Percentiles rank a stretch among this genome's conserved stretches.
phyloP scores from a whole-genome alignment of 1,140 invertebrate genomes.

The Psix sp. region DNA sequence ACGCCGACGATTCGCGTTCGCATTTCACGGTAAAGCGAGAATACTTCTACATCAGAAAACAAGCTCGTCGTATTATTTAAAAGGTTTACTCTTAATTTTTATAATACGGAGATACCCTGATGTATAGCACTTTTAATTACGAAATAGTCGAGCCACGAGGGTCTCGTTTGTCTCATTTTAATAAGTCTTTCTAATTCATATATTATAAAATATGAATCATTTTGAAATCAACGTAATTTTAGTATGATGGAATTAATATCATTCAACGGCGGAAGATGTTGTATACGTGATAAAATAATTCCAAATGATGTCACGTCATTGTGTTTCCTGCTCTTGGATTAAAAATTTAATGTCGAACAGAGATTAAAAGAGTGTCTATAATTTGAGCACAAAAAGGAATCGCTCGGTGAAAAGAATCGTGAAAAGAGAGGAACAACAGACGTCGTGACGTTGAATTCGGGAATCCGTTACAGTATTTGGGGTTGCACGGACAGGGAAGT shows the following conservation, averaged over 20 bases:
- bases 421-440: conserved; percentile 39
- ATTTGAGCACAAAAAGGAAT: conserved; percentile 20
- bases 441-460: conserved; percentile 63
- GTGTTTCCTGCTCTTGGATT: too few relatives aligned
- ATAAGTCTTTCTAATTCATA: too few relatives aligned
- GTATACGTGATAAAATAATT: too few relatives aligned
- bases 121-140: conserved; percentile 36
- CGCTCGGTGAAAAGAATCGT: conserved; percentile 22
- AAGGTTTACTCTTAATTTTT: conserved; percentile 50
- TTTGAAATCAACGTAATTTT: too few relatives aligned
- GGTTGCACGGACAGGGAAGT: conserved; percentile 71
- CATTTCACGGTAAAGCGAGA: conserved; percentile 52
- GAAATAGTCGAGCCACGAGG: too few relatives aligned
- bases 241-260: too few relatives aligned
- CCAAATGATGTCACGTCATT: too few relatives aligned
- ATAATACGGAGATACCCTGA: conserved; percentile 24
- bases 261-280: too few relatives aligned
- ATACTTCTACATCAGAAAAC: conserved; percentile 53
- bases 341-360: neutral
- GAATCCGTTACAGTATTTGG: conserved; percentile 59
- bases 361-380: conserved; percentile 11
- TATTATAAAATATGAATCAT: too few relatives aligned
- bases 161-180: too few relatives aligned
- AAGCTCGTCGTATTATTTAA: conserved; percentile 50
- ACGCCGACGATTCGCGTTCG: conserved; percentile 54